A percentile compares a stretch with the other conserved stretches of the same genome.
Evolutionary conservation across 2,888 invertebrate genomes (phyloP).

Genomic region (Seladonia tumulorum): DNA sequence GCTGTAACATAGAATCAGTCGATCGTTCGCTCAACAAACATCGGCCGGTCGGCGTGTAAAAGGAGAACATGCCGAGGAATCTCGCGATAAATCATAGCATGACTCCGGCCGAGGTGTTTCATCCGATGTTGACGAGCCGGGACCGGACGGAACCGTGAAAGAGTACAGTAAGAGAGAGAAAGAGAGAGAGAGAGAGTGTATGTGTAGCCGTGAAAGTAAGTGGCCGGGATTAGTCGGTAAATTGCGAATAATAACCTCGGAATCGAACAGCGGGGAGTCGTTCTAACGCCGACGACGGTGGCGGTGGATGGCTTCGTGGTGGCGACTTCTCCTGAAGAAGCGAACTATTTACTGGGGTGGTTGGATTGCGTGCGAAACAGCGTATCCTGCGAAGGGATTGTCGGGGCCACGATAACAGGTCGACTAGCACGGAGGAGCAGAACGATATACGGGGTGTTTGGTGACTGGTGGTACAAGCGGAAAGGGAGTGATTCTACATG

Average conservation of each 20-base stretch:
- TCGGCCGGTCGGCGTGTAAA: background rate
- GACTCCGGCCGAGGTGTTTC: background rate
- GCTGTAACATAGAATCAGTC: background rate
- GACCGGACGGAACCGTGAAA: background rate
- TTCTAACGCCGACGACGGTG: background rate
- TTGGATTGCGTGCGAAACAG: conserved; percentile 69
- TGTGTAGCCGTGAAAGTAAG: background rate
- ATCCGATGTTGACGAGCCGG: background rate
- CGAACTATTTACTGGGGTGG: conserved; percentile 30
- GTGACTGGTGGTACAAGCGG: too few species aligned
- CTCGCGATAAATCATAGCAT: background rate
- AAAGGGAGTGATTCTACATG: too few species aligned
- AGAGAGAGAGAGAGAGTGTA: background rate
- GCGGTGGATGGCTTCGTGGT: conserved; percentile 8
- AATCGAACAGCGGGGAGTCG: conserved; percentile 30
- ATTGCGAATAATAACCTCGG: conserved; percentile 32
- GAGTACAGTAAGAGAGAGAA: background rate
- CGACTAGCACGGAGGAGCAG: conserved; percentile 2
- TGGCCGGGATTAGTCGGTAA: conserved; percentile 10
- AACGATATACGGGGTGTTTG: too few species aligned
- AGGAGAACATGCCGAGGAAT: background rate
- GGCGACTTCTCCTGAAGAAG: background rate
- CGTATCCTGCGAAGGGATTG: conserved; percentile 43
- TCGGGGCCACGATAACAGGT: conserved; percentile 20
- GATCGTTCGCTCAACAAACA: background rate